phyloP scores from a whole-genome alignment of 2,113 vertebrate species.

The Neogobius melanostomus region DNA sequence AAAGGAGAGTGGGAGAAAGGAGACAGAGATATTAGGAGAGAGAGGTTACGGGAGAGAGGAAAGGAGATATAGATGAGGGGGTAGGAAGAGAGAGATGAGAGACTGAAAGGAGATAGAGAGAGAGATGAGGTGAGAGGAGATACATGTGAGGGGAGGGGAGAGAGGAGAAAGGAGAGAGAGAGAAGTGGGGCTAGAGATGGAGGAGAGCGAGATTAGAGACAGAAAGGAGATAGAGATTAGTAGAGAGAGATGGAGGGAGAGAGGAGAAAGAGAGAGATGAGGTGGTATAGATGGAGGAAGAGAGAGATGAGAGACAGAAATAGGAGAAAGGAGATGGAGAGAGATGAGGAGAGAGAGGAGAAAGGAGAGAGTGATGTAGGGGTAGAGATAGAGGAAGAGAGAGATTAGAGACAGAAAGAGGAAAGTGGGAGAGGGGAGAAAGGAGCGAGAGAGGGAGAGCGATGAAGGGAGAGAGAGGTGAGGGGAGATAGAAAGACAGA shows the following conservation, averaged over 20 bases:
- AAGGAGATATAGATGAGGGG: neutral
- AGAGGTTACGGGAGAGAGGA: neutral
- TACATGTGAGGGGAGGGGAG: too few relatives aligned
- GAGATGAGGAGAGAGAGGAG: slow-evolving; percentile 41
- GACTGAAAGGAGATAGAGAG: too few relatives aligned
- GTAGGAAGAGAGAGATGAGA: neutral
- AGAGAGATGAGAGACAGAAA: neutral
- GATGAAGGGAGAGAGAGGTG: slow-evolving; percentile 79
- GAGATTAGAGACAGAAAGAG: neutral
- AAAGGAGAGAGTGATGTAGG: slow-evolving; percentile 48
- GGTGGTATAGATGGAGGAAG: slow-evolving; percentile 22
- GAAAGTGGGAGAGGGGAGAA: neutral
- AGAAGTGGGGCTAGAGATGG: neutral
- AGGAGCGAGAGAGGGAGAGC: slow-evolving; percentile 55
- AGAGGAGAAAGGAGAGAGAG: neutral
- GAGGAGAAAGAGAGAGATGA: slow-evolving; percentile 73
- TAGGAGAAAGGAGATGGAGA: neutral
- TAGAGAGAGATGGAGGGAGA: slow-evolving; percentile 70
- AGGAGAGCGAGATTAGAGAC: slow-evolving; percentile 71
- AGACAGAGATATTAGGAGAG: slow-evolving; percentile 26
- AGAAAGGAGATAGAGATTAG: too few relatives aligned
- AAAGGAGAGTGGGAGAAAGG: neutral
- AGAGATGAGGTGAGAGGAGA: neutral
- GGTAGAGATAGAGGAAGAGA: slow-evolving; percentile 5
- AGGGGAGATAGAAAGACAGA: slow-evolving; percentile 80